Conservation (phyloP, 1,140 invertebrate genomes). For the Camponotus floridanus region DNA sequence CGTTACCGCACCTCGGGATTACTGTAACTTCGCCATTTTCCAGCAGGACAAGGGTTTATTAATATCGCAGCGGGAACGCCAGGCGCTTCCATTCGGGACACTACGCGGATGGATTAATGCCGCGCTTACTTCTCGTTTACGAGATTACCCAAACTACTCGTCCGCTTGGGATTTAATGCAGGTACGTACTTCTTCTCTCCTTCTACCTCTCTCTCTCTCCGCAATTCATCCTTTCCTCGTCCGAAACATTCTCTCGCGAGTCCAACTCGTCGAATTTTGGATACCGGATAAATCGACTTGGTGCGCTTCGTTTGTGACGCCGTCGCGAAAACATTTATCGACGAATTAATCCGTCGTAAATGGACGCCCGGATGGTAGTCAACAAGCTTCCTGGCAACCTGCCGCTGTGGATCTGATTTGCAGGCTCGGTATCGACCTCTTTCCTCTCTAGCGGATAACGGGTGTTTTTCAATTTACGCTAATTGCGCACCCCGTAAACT, state of each 20-base stretch:
- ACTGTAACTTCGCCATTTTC: conserved; percentile 70
- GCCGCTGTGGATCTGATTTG: conserved; percentile 50
- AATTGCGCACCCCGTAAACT: conserved; percentile 63
- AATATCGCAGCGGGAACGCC: conserved; percentile 69
- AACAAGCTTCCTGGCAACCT: conserved; percentile 56
- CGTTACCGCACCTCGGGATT: conserved; percentile 47
- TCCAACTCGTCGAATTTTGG: conserved; percentile 31
- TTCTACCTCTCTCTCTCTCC: background rate
- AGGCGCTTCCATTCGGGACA: conserved; percentile 68
- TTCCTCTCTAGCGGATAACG: conserved; percentile 52
- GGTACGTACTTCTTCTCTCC: conserved; percentile 57
- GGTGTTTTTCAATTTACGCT: conserved; percentile 65
- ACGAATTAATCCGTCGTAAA: conserved; percentile 64
- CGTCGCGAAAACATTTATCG: conserved; percentile 63
- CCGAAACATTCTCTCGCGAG: background rate
- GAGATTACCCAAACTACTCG: conserved; percentile 77
- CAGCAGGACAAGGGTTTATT: conserved; percentile 75
- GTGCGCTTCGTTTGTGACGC: conserved; percentile 27
- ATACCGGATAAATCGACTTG: background rate
- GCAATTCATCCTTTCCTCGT: background rate
- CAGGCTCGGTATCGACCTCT: conserved; percentile 63
- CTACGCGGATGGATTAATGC: conserved; percentile 77
- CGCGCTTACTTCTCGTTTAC: conserved; percentile 80
- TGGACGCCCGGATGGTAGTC: conserved; percentile 25
- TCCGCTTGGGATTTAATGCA: conserved; percentile 74